Percentiles rank a stretch among this genome's conserved stretches.
Evolutionary conservation across 2,888 invertebrate genomes (phyloP).

Genomic region (Oscheius myriophilus): DNA sequence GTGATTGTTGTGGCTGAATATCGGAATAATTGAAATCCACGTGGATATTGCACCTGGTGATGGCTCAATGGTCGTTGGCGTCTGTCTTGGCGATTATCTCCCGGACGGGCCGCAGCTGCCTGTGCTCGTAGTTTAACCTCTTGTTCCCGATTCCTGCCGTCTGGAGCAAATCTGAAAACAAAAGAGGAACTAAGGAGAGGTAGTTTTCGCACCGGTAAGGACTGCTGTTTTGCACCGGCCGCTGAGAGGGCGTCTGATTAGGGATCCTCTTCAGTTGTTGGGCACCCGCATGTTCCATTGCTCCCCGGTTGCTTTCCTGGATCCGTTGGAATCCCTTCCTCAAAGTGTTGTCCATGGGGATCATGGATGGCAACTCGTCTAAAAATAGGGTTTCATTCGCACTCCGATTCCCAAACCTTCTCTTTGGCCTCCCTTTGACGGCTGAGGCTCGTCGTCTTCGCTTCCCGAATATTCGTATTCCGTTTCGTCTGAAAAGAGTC

Average conservation of each 20-base stretch:
- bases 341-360: conserved; percentile 92
- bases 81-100: conserved; percentile 39
- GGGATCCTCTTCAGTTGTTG: conserved; percentile 61
- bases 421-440: conserved; percentile 25
- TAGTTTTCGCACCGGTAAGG: conserved; percentile 35
- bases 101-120: conserved; percentile 42
- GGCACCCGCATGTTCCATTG: conserved; percentile 55
- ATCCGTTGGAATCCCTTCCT: conserved; percentile 97
- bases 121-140: conserved; percentile 55
- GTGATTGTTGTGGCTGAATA: conserved; percentile 51
- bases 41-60: conserved; percentile 44
- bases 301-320: conserved; percentile 76
- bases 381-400: not conserved
- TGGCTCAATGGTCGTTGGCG: conserved; percentile 55
- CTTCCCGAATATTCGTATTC: conserved; percentile 89
- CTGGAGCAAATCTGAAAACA: conserved; percentile 32
- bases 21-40: not conserved
- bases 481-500: conserved; percentile 77
- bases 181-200: not conserved
- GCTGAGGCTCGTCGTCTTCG: conserved; percentile 90
- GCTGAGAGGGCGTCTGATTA: conserved; percentile 33
- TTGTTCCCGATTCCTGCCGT: conserved; percentile 42
- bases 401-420: not conserved
- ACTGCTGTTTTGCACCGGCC: conserved; percentile 21
- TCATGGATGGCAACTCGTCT: conserved; percentile 78